Base-by-base conservation (phyloP, 1,140 invertebrate genomes). In the Adoxophyes honmai region DNA sequence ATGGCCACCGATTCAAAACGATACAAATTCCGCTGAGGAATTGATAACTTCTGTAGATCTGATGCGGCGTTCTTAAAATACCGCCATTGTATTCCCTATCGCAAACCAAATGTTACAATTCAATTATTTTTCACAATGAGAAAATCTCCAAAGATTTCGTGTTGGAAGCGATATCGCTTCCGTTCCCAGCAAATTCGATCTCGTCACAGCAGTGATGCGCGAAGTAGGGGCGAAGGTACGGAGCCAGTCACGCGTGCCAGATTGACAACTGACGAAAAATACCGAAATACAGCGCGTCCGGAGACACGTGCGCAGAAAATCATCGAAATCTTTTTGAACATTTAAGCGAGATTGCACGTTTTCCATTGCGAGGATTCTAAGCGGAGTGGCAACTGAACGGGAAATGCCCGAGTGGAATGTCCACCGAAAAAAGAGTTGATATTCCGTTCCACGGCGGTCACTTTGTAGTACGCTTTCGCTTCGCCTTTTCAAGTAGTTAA, bases 261-360 rank as follows among this genome's bases (percentile, higher is more conserved):
- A 85, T 81, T 81, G 78, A 77, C 79, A 78, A 75, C 65, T 73
- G 73, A 60, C 65, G 62, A 77, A 75, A 75, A 71, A 73, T 57
- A 52, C 48, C 52, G 14, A 39, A 35, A 42, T 36, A 59, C 52
- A 55, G 56, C 55, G 48, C 44, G 51, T 28, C n/a, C 42, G 37
- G 33, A 8, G 18, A 48, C 42, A 48, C 42, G 42, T 48, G 42
- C 42, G 10, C 42, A 37, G 44, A 48, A 56, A 64, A 52, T 48
- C 42, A 48, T 48, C 42, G 42, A 48, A 48, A 48, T 48, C 42
- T 48, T 48, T 48, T 48, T 48, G 16, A 18, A 48, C 42, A 28
- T 48, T 48, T 33, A 48, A 48, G 42, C 42, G 42, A 48, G 42
- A 48, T 21, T 5, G 18, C 42, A 48, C 42, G 42, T 48, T 28